These are phyloP conservation scores for Resseliella maxima DNA, from an alignment of 2,888 invertebrate species.

Conservation along the genomic window DNA sequence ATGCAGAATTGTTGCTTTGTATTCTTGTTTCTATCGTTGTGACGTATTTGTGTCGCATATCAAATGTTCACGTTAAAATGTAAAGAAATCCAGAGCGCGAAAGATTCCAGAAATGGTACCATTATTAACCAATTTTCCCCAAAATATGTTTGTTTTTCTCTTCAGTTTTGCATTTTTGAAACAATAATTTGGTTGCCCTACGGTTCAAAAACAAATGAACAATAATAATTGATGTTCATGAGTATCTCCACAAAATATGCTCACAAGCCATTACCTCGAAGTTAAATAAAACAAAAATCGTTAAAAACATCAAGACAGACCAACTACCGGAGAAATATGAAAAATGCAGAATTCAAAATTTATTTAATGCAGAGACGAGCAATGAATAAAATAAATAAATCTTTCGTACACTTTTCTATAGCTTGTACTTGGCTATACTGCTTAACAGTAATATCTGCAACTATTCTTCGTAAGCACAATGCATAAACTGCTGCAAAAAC, in stretches of 20 bases:
- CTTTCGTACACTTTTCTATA: slow-evolving; percentile 26
- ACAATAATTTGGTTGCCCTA: no score
- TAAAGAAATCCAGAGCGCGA: no score
- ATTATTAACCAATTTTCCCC: no score
- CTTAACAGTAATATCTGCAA: slow-evolving; percentile 20
- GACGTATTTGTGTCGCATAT: no score
- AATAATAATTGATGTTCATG: not conserved
- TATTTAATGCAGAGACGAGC: not conserved
- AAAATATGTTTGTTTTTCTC: no score
- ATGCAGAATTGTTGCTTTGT: no score
- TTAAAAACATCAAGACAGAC: not conserved
- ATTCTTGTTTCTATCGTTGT: no score
- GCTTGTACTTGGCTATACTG: not conserved
- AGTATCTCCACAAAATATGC: not conserved
- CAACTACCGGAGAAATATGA: slow-evolving; percentile 11
- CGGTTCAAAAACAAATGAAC: not conserved
- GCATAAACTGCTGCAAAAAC: not conserved
- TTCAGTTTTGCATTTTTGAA: no score
- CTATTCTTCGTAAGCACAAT: not conserved
- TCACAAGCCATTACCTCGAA: not conserved
- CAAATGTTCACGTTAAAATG: no score
- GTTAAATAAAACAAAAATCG: not conserved
- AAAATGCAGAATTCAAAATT: slow-evolving; percentile 41
- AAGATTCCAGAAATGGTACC: no score
- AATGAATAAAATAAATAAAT: slow-evolving; percentile 25